These are phyloP conservation scores for Dasypogon diadema DNA, from an alignment of 2,888 invertebrate genomes.

Conservation along the genomic window DNA sequence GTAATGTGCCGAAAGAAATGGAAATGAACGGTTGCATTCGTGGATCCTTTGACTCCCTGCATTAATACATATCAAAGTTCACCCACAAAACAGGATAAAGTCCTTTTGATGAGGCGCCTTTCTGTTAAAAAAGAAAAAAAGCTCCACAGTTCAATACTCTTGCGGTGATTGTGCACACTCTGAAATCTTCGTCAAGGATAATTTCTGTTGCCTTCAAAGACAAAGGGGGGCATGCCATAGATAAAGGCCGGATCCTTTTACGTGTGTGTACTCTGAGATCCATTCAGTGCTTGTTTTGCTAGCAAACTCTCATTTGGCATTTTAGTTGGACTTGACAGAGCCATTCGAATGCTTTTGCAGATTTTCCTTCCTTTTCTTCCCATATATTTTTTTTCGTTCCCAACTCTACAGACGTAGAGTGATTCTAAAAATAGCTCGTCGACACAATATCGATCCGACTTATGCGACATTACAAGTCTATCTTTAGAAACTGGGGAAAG, in stretches of 20 bases:
- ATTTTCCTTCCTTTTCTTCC: neutral
- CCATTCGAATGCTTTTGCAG: neutral
- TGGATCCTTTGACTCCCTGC: too few relatives aligned
- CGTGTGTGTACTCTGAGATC: neutral
- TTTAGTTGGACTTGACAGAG: neutral
- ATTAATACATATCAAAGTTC: too few relatives aligned
- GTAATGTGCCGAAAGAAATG: too few relatives aligned
- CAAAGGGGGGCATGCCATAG: neutral
- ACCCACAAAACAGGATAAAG: neutral
- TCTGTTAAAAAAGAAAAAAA: neutral
- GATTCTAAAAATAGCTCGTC: slow-evolving; percentile 59
- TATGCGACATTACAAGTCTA: slow-evolving; percentile 59
- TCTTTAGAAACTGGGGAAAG: slow-evolving; percentile 56
- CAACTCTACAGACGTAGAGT: slow-evolving; percentile 12
- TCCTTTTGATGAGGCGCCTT: neutral
- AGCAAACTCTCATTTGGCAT: neutral
- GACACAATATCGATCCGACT: slow-evolving; percentile 59
- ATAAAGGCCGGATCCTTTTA: neutral
- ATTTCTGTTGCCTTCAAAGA: neutral
- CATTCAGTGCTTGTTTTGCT: neutral
- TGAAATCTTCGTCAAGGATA: slow-evolving; percentile 31
- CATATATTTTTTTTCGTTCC: neutral
- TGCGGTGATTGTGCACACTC: neutral
- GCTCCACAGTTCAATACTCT: neutral
- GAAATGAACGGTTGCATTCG: too few relatives aligned